These are phyloP conservation scores for Lindbergichthys nudifrons DNA, from an alignment of 2,797 vertebrate genomes.

Conservation along the genomic window DNA sequence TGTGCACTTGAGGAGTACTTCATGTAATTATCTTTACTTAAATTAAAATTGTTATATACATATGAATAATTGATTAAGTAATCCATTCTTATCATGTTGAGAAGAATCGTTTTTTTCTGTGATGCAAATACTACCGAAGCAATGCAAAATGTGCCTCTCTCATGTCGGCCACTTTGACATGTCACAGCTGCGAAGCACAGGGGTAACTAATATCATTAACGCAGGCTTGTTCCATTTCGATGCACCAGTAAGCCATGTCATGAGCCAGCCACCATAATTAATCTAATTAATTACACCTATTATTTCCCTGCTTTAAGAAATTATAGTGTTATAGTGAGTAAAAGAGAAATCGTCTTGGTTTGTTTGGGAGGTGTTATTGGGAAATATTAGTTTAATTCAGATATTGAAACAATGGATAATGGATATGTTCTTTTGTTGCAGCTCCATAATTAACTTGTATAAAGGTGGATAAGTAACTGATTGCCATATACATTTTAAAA, in stretches of 20 bases:
- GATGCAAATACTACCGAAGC: background rate
- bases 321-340: too few relatives aligned
- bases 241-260: conserved; percentile 4
- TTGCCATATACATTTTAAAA: background rate
- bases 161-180: background rate
- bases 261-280: conserved; percentile 7
- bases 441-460: background rate
- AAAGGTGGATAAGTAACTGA: background rate
- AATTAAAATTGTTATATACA: background rate
- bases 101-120: background rate
- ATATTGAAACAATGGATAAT: background rate
- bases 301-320: too few relatives aligned
- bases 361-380: background rate
- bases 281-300: conserved; percentile 6
- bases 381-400: background rate
- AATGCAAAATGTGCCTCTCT: background rate
- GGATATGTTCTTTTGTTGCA: background rate
- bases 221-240: background rate
- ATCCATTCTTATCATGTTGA: accelerated
- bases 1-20: background rate
- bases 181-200: background rate
- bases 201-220: conserved; percentile 3
- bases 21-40: background rate
- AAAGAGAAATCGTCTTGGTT: too few relatives aligned
- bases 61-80: background rate